Evolutionary conservation across 2,797 vertebrate species (phyloP), one percentile per base, ranked within the genome.

Genomic region (Eutrigla gurnardus): DNA sequence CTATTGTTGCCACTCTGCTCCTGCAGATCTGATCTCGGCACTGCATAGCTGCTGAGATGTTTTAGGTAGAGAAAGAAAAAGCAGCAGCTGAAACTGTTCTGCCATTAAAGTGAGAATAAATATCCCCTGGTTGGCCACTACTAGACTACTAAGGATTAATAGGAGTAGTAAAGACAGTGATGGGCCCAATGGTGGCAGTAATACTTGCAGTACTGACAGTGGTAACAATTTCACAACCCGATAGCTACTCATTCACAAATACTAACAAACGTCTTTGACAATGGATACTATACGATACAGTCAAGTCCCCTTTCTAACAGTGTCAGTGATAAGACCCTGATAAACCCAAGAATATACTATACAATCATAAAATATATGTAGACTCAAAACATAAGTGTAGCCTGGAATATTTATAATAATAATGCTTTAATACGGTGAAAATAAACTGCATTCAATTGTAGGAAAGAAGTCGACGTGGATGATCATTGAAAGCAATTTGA

Each of bases 1-100:
- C 37, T n/a, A 35, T 14, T 3, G n/a, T 60, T 60, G 18, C 6
- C n/a, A 43, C 17, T 18, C 12, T 58, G 36, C 17, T 39, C 42
- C 42, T 25, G 15, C 37, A 68, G 39, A 65, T 65, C 40, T 42
- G 47, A 35, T 65, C 52, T 65, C 17, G 49, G 15, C 59, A 15
- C 4, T 0, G 18, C 49, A 45, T 2, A 62, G 18, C 57, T 70
- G 50, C 65, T 42, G 50, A 42, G 36, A 53, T 13, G n/a, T 33
- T 53, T 2, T 7, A 43, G 52, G 18, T 3, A 13, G 37, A 46
- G 35, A 10, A 6, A 46, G 35, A 10, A 6, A 50, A 70, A 50
- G 18, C 14, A 45, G 33, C 12, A 50, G 4, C 52, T n/a, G 10
- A 45, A 64, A 43, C 3, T 3, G 35, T 39, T n/a, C 18, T 40